A percentile compares a stretch with the other conserved stretches of the same genome.
Conservation (phyloP, 37 sponge, comb jelly and placozoan genomes). For the Haliclona indistincta region DNA sequence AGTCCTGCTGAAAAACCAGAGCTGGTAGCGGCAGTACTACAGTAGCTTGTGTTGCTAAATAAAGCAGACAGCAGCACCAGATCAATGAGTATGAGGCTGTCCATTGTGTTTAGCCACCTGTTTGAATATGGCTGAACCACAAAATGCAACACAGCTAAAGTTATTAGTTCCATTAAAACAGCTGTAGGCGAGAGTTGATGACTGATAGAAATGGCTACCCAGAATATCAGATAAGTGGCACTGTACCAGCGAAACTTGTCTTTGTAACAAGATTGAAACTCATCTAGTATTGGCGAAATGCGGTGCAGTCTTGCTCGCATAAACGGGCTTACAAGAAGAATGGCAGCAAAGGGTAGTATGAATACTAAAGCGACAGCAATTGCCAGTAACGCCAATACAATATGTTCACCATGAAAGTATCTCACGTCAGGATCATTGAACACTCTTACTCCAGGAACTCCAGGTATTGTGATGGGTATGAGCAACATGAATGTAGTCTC, state of each 20-base stretch:
- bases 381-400: not conserved
- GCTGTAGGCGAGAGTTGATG: too few species aligned
- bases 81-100: too few species aligned
- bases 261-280: not conserved
- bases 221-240: not conserved
- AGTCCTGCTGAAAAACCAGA: too few species aligned
- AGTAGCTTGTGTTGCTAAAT: too few species aligned
- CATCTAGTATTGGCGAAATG: not conserved
- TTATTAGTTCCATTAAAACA: too few species aligned
- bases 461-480: not conserved
- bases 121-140: too few species aligned
- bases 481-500: not conserved
- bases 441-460: not conserved
- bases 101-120: too few species aligned
- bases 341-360: not conserved
- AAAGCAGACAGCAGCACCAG: too few species aligned
- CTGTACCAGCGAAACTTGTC: not conserved
- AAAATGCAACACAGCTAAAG: too few species aligned
- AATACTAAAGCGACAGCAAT: not conserved
- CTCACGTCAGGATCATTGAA: not conserved
- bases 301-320: not conserved
- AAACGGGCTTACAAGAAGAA: not conserved
- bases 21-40: too few species aligned
- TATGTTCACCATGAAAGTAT: slow-evolving; percentile 7
- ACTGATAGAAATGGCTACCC: too few species aligned